Evolutionary conservation across 2,113 vertebrate species (phyloP).

Genomic region (Anas platyrhynchos): DNA sequence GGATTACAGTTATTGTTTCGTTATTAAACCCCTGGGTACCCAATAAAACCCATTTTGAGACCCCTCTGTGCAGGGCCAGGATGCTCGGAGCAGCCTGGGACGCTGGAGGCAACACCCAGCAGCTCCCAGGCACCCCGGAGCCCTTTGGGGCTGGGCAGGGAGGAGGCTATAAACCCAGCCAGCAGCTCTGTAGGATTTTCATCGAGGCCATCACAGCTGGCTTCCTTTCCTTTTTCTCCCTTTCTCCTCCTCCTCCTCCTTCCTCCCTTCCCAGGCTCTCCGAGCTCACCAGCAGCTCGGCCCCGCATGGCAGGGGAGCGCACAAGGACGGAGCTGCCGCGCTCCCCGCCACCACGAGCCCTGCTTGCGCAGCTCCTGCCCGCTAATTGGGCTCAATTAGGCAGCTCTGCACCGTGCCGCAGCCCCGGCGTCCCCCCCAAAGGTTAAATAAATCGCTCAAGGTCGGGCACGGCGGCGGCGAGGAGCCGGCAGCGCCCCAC

Average conservation of each 20-base stretch:
- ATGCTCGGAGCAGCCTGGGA: no score
- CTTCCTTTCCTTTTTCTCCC: not conserved
- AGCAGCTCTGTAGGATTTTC: not conserved
- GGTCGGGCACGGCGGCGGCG: constrained; percentile 13
- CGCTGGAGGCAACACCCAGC: not conserved
- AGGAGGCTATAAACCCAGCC: not conserved
- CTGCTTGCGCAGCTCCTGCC: not conserved
- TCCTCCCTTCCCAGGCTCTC: not conserved
- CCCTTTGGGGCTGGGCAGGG: not conserved
- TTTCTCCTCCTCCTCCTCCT: not conserved
- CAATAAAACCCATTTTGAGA: not conserved
- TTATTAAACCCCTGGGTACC: not conserved
- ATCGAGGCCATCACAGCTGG: no score
- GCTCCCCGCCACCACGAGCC: not conserved
- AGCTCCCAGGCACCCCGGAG: not conserved
- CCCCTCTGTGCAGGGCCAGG: no score
- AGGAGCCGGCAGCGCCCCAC: not conserved
- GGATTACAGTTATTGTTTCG: not conserved
- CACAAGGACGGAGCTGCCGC: not conserved
- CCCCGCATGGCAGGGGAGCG: not conserved
- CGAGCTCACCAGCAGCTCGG: not conserved
- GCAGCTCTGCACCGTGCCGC: not conserved
- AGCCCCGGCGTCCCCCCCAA: not conserved
- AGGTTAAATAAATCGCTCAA: constrained; percentile 51
- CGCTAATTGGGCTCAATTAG: constrained; percentile 65